These are phyloP conservation scores for Noctua janthe DNA, from an alignment of 2,888 invertebrate species.

Conservation along the genomic window DNA sequence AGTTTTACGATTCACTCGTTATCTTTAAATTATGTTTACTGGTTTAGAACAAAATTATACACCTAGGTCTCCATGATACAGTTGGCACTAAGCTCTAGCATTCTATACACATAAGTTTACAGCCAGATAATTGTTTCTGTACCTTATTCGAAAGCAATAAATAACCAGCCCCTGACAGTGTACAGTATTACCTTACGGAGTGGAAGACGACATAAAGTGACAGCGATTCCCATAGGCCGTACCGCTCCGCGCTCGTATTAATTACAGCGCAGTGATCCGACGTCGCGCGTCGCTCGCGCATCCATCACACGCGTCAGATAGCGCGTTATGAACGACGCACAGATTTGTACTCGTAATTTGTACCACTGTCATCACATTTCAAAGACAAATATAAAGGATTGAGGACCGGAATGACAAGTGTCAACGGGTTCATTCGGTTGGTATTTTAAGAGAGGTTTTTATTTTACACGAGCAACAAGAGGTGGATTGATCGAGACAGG, in stretches of 20 bases:
- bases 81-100: constrained; percentile 46
- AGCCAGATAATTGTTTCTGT: constrained; percentile 75
- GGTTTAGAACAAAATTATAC: constrained; percentile 65
- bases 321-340: constrained; percentile 88
- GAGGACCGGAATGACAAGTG: constrained; percentile 90
- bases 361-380: constrained; percentile 91
- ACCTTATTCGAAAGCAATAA: constrained; percentile 77
- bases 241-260: constrained; percentile 80
- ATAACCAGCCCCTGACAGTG: constrained; percentile 80
- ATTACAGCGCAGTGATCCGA: constrained; percentile 87
- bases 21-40: constrained; percentile 84
- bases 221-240: constrained; percentile 86
- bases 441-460: constrained; percentile 89
- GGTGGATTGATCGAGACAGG: constrained; percentile 90
- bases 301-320: constrained; percentile 88
- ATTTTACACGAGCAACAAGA: constrained; percentile 90
- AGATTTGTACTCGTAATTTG: constrained; percentile 90
- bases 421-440: constrained; percentile 87
- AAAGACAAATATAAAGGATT: constrained; percentile 91
- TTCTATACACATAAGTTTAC: constrained; percentile 67
- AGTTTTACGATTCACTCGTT: constrained; percentile 88
- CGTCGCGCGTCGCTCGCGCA: constrained; percentile 78
- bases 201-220: constrained; percentile 85
- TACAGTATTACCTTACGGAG: constrained; percentile 82
- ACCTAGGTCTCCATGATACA: constrained; percentile 58